Percentiles rank a stretch among this genome's conserved stretches.
Evolutionary conservation across 2,888 invertebrate species (phyloP).

Genomic region (Prenolepis imparis): DNA sequence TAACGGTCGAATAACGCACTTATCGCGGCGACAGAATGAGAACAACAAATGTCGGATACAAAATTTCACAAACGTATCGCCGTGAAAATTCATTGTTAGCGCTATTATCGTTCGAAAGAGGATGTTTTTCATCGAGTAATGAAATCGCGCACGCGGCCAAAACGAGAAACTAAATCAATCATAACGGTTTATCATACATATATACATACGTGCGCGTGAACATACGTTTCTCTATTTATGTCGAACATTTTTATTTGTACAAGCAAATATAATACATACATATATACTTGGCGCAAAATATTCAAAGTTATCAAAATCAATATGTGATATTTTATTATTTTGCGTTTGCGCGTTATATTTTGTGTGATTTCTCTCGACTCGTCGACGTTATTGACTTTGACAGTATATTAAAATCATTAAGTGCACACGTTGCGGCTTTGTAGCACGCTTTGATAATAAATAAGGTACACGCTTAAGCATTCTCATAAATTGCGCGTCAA

Average conservation of each 20-base stretch:
- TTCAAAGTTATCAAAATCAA: conserved; percentile 8
- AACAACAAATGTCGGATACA: conserved; percentile 37
- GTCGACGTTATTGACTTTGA: conserved; percentile 28
- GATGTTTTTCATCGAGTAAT: conserved; percentile 18
- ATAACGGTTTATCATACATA: neutral
- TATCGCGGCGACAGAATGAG: conserved; percentile 40
- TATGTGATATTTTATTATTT: neutral
- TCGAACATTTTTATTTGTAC: conserved; percentile 4
- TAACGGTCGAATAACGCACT: conserved; percentile 40
- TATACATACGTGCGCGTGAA: neutral
- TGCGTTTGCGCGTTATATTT: neutral
- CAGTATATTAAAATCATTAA: conserved; percentile 39
- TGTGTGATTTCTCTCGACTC: conserved; percentile 12
- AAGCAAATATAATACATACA: neutral
- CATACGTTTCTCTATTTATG: neutral
- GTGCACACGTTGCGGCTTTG: conserved; percentile 34
- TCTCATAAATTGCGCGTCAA: conserved; percentile 53
- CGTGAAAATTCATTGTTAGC: conserved; percentile 11
- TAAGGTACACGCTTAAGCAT: conserved; percentile 45
- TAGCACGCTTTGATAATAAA: conserved; percentile 43
- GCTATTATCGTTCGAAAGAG: neutral
- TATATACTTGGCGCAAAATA: neutral
- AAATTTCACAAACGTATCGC: conserved; percentile 48
- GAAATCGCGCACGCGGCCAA: neutral
- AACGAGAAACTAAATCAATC: neutral